Conservation (phyloP, 2,888 invertebrate genomes). For the Parnassius glacialis region DNA sequence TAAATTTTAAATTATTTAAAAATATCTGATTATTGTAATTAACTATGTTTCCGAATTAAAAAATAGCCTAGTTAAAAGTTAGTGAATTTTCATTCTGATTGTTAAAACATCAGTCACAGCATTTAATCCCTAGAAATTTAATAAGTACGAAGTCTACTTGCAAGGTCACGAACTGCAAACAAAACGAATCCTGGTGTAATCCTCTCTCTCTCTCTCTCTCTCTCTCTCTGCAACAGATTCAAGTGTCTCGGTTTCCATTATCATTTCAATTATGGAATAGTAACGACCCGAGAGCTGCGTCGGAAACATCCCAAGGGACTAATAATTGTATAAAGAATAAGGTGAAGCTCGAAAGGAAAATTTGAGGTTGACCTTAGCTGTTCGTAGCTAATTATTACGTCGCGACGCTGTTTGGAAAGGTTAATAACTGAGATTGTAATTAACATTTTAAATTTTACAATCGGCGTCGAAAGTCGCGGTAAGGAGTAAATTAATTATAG, state of each 20-base stretch:
- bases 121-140: conserved; percentile 3
- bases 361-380: conserved; percentile 30
- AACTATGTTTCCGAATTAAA: too few relatives aligned
- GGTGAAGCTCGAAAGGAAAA: conserved; percentile 30
- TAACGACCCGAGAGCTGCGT: conserved; percentile 29
- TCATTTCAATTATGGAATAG: conserved; percentile 40
- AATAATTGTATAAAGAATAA: conserved; percentile 31
- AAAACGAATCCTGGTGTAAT: conserved; percentile 49
- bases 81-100: neutral
- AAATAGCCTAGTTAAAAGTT: too few relatives aligned
- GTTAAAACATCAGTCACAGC: conserved; percentile 16
- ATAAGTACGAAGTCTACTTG: conserved; percentile 33
- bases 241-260: conserved; percentile 45
- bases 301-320: conserved; percentile 31
- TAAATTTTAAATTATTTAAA: too few relatives aligned
- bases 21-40: too few relatives aligned
- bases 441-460: conserved; percentile 25
- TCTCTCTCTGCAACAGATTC: conserved; percentile 41
- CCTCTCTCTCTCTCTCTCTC: conserved; percentile 35
- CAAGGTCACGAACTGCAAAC: conserved; percentile 57
- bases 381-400: conserved; percentile 25
- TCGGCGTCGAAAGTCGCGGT: conserved; percentile 18
- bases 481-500: conserved; percentile 19
- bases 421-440: conserved; percentile 25
- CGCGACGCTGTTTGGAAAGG: conserved; percentile 25